Evolutionary conservation across 2,888 invertebrate species (phyloP).

Genomic region (Blastobasis lacticolella): DNA sequence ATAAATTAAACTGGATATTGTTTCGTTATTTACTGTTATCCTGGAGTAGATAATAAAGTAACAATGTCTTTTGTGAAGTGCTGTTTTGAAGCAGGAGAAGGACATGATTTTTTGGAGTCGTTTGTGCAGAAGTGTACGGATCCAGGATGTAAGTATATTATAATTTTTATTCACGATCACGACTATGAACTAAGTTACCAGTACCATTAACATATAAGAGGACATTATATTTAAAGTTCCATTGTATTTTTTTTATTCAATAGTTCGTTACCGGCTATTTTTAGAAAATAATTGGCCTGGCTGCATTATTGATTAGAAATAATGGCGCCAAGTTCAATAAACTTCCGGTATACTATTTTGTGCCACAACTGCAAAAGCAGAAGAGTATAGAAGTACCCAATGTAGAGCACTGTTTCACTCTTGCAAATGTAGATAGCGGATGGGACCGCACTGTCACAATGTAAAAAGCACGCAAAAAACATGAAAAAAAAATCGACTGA

Average conservation of each 20-base stretch:
- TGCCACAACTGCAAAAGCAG: background rate
- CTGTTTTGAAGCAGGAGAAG: conserved; percentile 84
- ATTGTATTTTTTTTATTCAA: too few relatives aligned
- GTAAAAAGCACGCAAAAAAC: conserved; percentile 19
- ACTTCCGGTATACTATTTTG: conserved; percentile 10
- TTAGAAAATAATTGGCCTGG: background rate
- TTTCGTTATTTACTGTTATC: too few relatives aligned
- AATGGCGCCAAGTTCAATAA: conserved; percentile 17
- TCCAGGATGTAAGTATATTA: conserved; percentile 83
- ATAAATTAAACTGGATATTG: too few relatives aligned
- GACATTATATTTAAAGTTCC: too few relatives aligned
- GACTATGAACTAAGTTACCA: too few relatives aligned
- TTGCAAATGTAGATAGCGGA: background rate
- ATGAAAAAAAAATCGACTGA: conserved; percentile 25
- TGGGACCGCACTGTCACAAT: background rate
- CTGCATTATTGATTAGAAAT: conserved; percentile 11
- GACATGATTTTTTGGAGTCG: conserved; percentile 83
- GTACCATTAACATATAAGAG: too few relatives aligned
- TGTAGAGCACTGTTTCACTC: conserved; percentile 1
- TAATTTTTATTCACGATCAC: conserved; percentile 2
- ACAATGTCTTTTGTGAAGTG: conserved; percentile 83
- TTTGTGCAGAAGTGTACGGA: conserved; percentile 87
- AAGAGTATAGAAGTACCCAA: background rate
- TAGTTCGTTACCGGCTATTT: background rate
- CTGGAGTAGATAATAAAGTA: background rate